phyloP scores from a whole-genome alignment of 2,113 vertebrate species.

The Dissostichus mawsoni region DNA sequence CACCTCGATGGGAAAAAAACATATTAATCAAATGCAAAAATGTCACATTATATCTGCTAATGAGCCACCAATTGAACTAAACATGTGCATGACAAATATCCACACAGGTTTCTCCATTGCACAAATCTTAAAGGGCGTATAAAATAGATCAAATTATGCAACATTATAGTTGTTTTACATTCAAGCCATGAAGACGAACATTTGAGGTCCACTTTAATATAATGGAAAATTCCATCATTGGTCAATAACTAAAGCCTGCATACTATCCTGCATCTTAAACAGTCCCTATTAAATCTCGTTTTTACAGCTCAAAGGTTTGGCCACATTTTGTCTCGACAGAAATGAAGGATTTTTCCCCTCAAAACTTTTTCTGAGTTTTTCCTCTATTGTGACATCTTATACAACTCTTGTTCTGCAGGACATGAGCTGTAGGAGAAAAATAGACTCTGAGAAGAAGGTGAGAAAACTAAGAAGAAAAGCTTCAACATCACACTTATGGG shows the following conservation, averaged over 20 bases:
- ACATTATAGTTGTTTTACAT: neutral
- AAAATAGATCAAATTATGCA: neutral
- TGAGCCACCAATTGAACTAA: neutral
- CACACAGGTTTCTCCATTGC: neutral
- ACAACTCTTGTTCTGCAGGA: neutral
- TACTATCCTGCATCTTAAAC: neutral
- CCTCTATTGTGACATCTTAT: neutral
- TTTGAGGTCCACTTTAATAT: neutral
- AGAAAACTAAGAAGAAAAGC: neutral
- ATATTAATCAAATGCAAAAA: neutral
- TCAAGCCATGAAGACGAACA: too few relatives aligned
- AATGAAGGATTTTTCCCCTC: neutral
- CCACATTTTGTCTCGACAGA: neutral
- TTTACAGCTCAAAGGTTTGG: neutral
- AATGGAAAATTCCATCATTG: too few relatives aligned
- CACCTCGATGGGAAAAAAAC: neutral
- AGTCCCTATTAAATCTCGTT: neutral
- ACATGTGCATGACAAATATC: neutral
- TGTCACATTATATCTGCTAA: neutral
- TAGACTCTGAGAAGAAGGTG: neutral
- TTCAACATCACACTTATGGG: neutral
- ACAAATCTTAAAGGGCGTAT: too few relatives aligned
- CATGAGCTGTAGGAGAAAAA: neutral
- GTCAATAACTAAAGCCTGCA: neutral
- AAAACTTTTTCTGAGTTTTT: constrained; percentile 18